Base-by-base conservation (phyloP, 2,888 invertebrate genomes). In the Cosmia trapezina region DNA sequence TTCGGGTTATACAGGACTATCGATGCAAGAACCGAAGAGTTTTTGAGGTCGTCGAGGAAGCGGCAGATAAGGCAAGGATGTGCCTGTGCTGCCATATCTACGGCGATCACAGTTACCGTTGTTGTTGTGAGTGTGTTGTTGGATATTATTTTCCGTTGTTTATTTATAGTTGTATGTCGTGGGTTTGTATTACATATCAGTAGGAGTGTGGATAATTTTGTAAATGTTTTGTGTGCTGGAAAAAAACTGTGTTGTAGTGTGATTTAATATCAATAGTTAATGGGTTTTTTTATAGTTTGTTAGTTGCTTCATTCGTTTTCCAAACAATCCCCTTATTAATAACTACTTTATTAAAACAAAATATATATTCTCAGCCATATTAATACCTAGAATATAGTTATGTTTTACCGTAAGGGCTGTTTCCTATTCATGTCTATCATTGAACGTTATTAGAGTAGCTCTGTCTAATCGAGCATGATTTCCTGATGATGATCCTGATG, bases 1-100 rank as follows among this genome's bases (percentile, higher is more conserved):
- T 95, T 96, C 57, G 96, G 96, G 4, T 81, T 96, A 77, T 96
- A 96, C 87, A 89, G 94, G 78, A 93, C 91, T 53, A 95, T 96
- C 22, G 96, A 96, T 70, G 91, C 93, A 7, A 90, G 92, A 83
- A 95, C 95, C 0, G 95, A 95, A 85, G 95, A 96, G 86, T 96
- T 96, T 77, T 85, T 96, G 45, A 90, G 90, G 76, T 84, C 95
- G 66, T 96, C 96, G 2, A 92, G 92, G 80, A 93, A 89, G 74
- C 86, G 94, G 22, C 96, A 96, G 88, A 91, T 96, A 12, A 88
- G 91, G 67, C 95, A 95, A 83, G 96, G 96, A 81, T 96, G 96
- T 86, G 93, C 93, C 0, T 96, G 96, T 86, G 96, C 96, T 0
- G 94, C 93, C 12, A 90, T 95, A 1, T 94, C 95, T 17, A 94